Conservation (phyloP, 2,888 invertebrate species). For the Loripinus fragilis region DNA sequence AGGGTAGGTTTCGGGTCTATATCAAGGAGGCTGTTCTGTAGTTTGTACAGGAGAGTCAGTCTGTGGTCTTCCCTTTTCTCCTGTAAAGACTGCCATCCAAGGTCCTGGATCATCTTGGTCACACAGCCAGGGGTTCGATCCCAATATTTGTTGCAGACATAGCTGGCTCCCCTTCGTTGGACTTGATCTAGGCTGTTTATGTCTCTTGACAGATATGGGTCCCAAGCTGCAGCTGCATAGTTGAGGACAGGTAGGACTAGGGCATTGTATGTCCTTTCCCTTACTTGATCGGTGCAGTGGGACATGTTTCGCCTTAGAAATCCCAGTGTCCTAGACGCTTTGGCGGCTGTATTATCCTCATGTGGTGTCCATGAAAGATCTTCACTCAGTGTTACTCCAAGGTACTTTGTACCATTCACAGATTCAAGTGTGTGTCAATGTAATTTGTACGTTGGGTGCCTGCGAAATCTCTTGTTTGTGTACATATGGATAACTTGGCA, state of each 20-base stretch:
- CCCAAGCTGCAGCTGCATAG: not conserved
- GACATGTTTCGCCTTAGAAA: not conserved
- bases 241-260: not conserved
- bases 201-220: not conserved
- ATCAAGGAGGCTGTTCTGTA: too few species aligned
- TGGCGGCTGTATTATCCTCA: not conserved
- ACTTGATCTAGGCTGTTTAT: not conserved
- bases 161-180: not conserved
- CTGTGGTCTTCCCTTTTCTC: too few species aligned
- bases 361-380: not conserved
- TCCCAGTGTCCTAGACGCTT: not conserved
- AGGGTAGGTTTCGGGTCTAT: too few species aligned
- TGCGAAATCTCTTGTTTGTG: not conserved
- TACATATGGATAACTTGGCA: not conserved
- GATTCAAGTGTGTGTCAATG: not conserved
- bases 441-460: not conserved
- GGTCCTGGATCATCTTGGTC: too few species aligned
- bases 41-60: too few species aligned
- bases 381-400: not conserved
- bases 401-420: not conserved
- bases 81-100: too few species aligned
- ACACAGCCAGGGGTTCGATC: too few species aligned
- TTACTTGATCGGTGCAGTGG: too few species aligned
- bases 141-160: too few species aligned
- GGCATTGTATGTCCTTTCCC: not conserved